A percentile compares a stretch with the other conserved stretches of the same genome.
phyloP scores from a whole-genome alignment of 1,140 invertebrate species.

The Polypedilum vanderplanki region DNA sequence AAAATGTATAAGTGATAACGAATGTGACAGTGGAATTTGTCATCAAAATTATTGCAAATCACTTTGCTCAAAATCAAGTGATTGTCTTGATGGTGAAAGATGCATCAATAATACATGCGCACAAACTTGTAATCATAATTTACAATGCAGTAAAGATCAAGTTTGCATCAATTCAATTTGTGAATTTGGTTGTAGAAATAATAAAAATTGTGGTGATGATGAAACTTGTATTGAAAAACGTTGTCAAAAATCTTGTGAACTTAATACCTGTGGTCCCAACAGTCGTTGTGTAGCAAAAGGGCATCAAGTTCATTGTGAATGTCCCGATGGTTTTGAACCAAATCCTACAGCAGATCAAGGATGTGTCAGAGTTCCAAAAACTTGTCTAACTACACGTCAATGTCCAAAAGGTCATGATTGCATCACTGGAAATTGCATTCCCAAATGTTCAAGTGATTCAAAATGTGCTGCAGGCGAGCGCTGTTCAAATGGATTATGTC shows the following conservation, averaged over 20 bases:
- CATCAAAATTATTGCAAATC: conserved; percentile 74
- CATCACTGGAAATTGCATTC: conserved; percentile 63
- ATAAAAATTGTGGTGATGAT: conserved; percentile 65
- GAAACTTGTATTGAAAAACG: conserved; percentile 76
- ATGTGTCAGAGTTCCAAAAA: conserved; percentile 65
- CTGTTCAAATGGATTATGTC: conserved; percentile 68
- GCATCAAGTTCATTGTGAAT: conserved; percentile 65
- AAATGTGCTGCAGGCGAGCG: conserved; percentile 75
- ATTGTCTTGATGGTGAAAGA: conserved; percentile 72
- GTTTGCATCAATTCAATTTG: conserved; percentile 75
- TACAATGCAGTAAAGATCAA: conserved; percentile 68
- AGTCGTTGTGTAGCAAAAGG: conserved; percentile 67
- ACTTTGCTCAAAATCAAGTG: conserved; percentile 66
- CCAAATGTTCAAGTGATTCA: conserved; percentile 60
- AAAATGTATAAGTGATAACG: conserved; percentile 60
- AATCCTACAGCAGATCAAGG: conserved; percentile 84
- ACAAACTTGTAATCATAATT: conserved; percentile 67
- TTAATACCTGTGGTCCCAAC: conserved; percentile 74
- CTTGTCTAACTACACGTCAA: conserved; percentile 56
- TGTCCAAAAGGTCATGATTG: conserved; percentile 69
- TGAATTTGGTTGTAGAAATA: conserved; percentile 70
- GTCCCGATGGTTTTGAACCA: conserved; percentile 74
- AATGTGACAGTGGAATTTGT: conserved; percentile 71
- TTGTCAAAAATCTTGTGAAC: conserved; percentile 74
- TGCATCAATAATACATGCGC: conserved; percentile 72